A percentile compares a stretch with the other conserved stretches of the same genome.
Conservation (phyloP, 2,797 vertebrate genomes). For the Meda fulgida region DNA sequence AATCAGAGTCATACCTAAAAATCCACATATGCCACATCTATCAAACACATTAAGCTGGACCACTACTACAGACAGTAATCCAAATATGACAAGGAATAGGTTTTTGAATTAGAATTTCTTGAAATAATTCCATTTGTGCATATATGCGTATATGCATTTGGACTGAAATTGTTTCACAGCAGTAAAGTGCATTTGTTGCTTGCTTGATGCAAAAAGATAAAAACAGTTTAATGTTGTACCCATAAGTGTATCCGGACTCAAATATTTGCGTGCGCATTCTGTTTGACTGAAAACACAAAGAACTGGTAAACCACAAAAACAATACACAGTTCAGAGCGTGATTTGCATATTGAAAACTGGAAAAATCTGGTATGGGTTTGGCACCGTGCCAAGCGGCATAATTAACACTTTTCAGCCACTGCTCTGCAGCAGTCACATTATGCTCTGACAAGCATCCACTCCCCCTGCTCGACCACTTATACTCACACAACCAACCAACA, state of each 20-base stretch:
- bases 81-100: background rate
- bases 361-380: slow-evolving; percentile 63
- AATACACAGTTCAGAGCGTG: slow-evolving; percentile 43
- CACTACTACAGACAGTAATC: background rate
- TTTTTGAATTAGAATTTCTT: background rate
- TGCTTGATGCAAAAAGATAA: background rate
- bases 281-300: slow-evolving; percentile 32
- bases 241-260: background rate
- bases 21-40: background rate
- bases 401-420: slow-evolving; percentile 60
- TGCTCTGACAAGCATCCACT: slow-evolving; percentile 54
- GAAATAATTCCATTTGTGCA: background rate
- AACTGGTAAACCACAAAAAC: slow-evolving; percentile 41
- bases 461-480: slow-evolving; percentile 45
- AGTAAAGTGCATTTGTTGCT: background rate
- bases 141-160: background rate
- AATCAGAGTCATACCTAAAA: slow-evolving; percentile 1
- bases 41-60: background rate
- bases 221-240: background rate
- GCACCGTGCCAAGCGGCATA: slow-evolving; percentile 62
- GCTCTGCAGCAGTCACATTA: slow-evolving; percentile 58
- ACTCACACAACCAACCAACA: slow-evolving; percentile 33
- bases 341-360: slow-evolving; percentile 62
- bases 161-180: background rate
- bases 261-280: background rate